Percentiles rank a stretch among this genome's conserved stretches.
Conservation (phyloP, 2,113 vertebrate species). For the Naja naja region DNA sequence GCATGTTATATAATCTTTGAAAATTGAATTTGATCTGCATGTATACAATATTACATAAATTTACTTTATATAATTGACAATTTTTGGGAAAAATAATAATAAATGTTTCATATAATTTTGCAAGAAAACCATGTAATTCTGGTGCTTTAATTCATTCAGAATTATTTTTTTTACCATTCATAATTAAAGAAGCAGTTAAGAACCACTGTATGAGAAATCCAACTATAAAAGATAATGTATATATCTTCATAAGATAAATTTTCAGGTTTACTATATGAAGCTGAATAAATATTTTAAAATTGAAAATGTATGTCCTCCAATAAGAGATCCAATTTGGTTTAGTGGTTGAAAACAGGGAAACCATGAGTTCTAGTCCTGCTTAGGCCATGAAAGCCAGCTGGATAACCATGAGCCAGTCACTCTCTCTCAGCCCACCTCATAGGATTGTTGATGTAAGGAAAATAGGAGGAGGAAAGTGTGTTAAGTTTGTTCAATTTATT, state of each 20-base stretch:
- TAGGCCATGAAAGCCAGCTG: neutral
- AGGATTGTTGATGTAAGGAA: neutral
- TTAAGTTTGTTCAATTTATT: neutral
- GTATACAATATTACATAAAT: neutral
- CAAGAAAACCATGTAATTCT: neutral
- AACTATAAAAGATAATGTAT: neutral
- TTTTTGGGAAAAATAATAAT: neutral
- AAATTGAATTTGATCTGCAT: neutral
- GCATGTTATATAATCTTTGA: neutral
- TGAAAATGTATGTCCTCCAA: neutral
- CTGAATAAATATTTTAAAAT: neutral
- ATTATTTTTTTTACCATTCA: neutral
- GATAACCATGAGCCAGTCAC: neutral
- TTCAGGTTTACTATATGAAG: neutral
- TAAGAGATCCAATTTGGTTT: neutral
- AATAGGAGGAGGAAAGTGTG: neutral
- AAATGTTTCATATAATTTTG: neutral
- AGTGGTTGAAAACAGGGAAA: neutral
- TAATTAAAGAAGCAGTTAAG: neutral
- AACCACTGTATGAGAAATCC: neutral
- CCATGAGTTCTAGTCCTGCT: neutral
- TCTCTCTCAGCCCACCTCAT: neutral
- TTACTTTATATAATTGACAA: neutral
- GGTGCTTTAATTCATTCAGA: neutral
- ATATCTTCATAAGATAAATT: neutral